phyloP scores from a whole-genome alignment of 2,113 vertebrate species.

The Todiramphus saurophagus region DNA sequence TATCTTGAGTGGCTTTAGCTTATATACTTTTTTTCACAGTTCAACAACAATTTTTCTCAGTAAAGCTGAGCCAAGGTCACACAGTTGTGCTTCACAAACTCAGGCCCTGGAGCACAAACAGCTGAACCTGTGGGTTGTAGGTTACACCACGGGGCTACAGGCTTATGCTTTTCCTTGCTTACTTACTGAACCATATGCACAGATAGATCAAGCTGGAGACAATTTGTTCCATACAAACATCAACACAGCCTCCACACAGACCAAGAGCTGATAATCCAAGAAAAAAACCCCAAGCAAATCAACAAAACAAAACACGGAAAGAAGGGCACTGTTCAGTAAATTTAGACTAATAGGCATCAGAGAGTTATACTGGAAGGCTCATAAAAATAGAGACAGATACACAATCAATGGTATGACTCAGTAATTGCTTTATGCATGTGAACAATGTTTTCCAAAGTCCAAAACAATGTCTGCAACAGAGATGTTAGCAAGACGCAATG shows the following conservation, averaged over 20 bases:
- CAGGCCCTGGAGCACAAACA: not conserved
- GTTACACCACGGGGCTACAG: not conserved
- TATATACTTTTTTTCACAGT: not conserved
- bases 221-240: not conserved
- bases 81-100: constrained; percentile 16
- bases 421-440: constrained; percentile 38
- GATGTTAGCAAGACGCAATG: not conserved
- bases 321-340: not conserved
- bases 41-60: not conserved
- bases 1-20: not conserved
- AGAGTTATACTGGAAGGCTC: not conserved
- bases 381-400: constrained; percentile 17
- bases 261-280: not conserved
- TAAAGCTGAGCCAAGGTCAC: constrained; percentile 27
- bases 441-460: constrained; percentile 26
- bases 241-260: not conserved
- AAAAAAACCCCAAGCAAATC: not conserved
- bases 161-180: not conserved
- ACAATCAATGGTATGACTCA: constrained; percentile 31
- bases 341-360: constrained; percentile 39
- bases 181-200: not conserved
- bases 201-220: not conserved
- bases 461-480: constrained; percentile 39
- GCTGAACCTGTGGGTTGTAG: not conserved
- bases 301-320: not conserved